A percentile compares a stretch with the other conserved stretches of the same genome.
Evolutionary conservation across 2,888 invertebrate genomes (phyloP).

Genomic region (Octodonta nipae): DNA sequence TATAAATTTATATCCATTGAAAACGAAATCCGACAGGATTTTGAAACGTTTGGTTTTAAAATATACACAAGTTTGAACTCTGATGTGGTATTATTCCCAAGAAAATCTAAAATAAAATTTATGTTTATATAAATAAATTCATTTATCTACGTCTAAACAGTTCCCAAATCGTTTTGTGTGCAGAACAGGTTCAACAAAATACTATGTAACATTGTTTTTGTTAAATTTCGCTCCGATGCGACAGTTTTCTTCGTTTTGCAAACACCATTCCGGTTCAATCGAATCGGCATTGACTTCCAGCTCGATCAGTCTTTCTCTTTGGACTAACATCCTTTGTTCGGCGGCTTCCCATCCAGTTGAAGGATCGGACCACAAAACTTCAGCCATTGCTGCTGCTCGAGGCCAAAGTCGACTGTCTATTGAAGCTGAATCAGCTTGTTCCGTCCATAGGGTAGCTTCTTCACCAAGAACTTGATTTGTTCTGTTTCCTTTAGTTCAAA

Average conservation of each 20-base stretch:
- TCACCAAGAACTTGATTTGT: conserved; percentile 43
- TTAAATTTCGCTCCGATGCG: conserved; percentile 32
- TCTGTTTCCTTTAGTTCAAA: conserved; percentile 21
- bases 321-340: conserved; percentile 49
- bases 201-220: too few species aligned
- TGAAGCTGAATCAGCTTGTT: conserved; percentile 58
- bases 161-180: too few species aligned
- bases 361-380: conserved; percentile 72
- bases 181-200: too few species aligned
- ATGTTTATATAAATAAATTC: too few species aligned
- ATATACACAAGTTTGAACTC: too few species aligned
- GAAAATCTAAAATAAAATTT: too few species aligned
- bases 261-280: conserved; percentile 74
- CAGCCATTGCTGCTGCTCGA: conserved; percentile 69
- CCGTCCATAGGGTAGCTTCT: conserved; percentile 77
- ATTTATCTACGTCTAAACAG: too few species aligned
- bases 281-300: conserved; percentile 61
- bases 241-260: conserved; percentile 66
- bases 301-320: conserved; percentile 56
- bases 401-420: conserved; percentile 71
- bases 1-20: too few species aligned
- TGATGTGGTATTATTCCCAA: too few species aligned
- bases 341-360: conserved; percentile 50
- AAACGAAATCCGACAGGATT: too few species aligned
- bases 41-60: too few species aligned